Evolutionary conservation across 2,797 vertebrate genomes (phyloP), one percentile per base, ranked within the genome.

Genomic region (Hydrolagus colliei): DNA sequence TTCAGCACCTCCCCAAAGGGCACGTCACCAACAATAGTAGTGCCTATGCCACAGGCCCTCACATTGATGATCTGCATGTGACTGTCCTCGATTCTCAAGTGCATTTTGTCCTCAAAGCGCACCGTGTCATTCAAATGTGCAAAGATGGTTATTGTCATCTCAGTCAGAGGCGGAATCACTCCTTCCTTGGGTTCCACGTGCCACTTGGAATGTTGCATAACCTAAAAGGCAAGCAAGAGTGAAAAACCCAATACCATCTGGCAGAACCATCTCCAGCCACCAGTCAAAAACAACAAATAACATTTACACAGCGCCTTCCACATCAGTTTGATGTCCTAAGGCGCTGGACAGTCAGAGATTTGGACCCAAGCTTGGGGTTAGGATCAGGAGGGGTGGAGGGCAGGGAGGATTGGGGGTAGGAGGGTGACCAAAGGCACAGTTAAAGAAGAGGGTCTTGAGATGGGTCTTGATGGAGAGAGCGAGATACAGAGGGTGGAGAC

Each of bases 11-110:
- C 95, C 62, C 88, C 90, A 77, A 97, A 94, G 8, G 94, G 92
- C 79, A 87, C 92, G 90, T 97, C 93, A 0, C 93, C 94, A 89
- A 96, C 89, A 22, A 97, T 94, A 0, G 95, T 96, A 20, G 93
- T 96, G 32, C 96, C 96, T 0, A 88, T 91, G 86, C 96, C 96
- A 0, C 88, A 91, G 73, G 96, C 96, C 2, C 85, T 90, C 82
- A 98, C 80, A 0, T 90, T 87, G 61, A 96, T 89, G 14, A 59
- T 78, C n/a, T 89, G 90, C 16, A 87, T 92, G 67, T 61, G 91
- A 87, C 93, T 92, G 86, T 95, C 87, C 86, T 89, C 89, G 87
- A 97, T 86, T 13, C 88, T 90, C 85, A 98, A 32, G 4, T 92
- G 89, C 80, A 97, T 86, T 10, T 87, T 89, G 41, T 96, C 94